Evolutionary conservation across 2,888 invertebrate genomes (phyloP).

Genomic region (Drosophila suboccidentalis): DNA sequence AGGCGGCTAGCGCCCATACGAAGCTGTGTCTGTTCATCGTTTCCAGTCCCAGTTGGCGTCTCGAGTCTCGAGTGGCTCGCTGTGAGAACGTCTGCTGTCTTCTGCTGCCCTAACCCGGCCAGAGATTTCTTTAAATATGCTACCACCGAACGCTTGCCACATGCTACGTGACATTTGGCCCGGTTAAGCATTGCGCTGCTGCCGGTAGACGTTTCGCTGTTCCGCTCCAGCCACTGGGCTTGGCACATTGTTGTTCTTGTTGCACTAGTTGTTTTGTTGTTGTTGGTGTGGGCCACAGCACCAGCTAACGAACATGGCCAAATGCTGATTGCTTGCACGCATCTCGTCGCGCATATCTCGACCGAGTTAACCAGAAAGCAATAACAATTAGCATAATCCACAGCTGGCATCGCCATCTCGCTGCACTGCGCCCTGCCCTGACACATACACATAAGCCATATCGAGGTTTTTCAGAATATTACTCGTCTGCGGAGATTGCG

Average conservation of each 20-base stretch:
- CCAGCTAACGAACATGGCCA: conserved; percentile 66
- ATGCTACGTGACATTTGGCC: conserved; percentile 81
- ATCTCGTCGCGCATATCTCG: conserved; percentile 68
- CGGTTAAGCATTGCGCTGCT: conserved; percentile 30
- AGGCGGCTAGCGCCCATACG: conserved; percentile 81
- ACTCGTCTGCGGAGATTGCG: conserved; percentile 41
- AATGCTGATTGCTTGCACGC: conserved; percentile 75
- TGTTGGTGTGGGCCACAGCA: conserved; percentile 61
- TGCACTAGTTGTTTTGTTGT: conserved; percentile 20
- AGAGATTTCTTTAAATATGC: conserved; percentile 82
- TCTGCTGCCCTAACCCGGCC: conserved; percentile 70
- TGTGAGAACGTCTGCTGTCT: conserved; percentile 72
- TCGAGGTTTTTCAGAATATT: conserved; percentile 41
- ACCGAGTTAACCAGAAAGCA: conserved; percentile 67
- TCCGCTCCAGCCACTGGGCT: conserved; percentile 53
- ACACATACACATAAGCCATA: conserved; percentile 50
- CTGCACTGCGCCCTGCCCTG: conserved; percentile 34
- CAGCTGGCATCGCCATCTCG: conserved; percentile 48
- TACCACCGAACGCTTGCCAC: conserved; percentile 43
- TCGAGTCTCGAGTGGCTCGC: conserved; percentile 54
- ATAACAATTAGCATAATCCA: conserved; percentile 48
- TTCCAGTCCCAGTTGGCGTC: conserved; percentile 67
- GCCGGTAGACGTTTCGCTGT: conserved; percentile 52
- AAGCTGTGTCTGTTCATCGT: conserved; percentile 81
- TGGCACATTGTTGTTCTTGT: conserved; percentile 1